These are phyloP conservation scores for Aplysina aerophoba DNA, from an alignment of 37 sponge, comb jelly and placozoan species.

Conservation along the genomic window DNA sequence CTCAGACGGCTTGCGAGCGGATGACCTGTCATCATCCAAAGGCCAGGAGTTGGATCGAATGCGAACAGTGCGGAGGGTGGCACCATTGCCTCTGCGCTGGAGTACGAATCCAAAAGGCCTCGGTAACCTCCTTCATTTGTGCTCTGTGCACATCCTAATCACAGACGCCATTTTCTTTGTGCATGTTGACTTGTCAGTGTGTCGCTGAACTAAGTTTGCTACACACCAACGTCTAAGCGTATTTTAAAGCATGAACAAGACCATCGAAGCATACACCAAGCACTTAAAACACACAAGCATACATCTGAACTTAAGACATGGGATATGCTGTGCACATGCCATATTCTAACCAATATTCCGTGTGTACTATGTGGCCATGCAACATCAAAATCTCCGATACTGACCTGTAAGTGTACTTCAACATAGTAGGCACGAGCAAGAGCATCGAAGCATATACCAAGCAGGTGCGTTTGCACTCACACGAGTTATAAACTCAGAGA, in stretches of 20 bases:
- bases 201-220: neutral
- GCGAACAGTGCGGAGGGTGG: neutral
- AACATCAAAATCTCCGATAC: too few species aligned
- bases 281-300: too few species aligned
- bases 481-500: neutral
- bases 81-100: constrained; percentile 6
- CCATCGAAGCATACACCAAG: too few species aligned
- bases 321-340: too few species aligned
- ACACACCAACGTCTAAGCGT: neutral
- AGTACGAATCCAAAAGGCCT: neutral
- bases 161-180: neutral
- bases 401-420: too few species aligned
- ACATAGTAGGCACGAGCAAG: too few species aligned
- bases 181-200: neutral
- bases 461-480: neutral
- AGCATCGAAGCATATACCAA: neutral
- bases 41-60: neutral
- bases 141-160: neutral
- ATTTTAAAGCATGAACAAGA: too few species aligned
- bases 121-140: neutral
- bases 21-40: neutral
- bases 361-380: too few species aligned
- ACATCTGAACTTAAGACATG: too few species aligned
- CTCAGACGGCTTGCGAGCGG: neutral
- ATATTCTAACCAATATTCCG: too few species aligned